phyloP scores from a whole-genome alignment of 2,888 invertebrate species.

The Conchocele bisecta region DNA sequence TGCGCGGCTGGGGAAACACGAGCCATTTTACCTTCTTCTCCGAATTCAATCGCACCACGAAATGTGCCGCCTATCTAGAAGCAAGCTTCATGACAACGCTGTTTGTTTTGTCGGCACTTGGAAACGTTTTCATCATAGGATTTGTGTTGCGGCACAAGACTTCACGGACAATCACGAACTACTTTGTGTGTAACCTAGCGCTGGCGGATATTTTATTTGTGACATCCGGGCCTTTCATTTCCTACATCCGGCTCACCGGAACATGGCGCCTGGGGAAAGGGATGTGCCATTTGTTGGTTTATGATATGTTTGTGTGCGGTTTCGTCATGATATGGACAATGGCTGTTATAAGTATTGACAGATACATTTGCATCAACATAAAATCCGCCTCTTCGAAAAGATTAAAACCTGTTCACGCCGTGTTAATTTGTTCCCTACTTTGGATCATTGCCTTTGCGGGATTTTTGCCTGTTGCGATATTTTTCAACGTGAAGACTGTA shows the following conservation, averaged over 20 bases:
- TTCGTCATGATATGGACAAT: constrained; percentile 73
- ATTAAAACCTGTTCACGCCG: constrained; percentile 50
- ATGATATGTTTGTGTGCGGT: constrained; percentile 63
- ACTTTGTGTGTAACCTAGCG: constrained; percentile 70
- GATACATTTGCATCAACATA: constrained; percentile 66
- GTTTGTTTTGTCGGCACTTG: constrained; percentile 57
- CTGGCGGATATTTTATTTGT: constrained; percentile 68
- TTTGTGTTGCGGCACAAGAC: constrained; percentile 52
- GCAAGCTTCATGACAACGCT: constrained; percentile 53
- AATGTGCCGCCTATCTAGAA: constrained; percentile 51
- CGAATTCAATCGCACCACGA: constrained; percentile 66
- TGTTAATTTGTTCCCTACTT: constrained; percentile 51
- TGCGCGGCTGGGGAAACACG: constrained; percentile 63
- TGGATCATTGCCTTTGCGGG: constrained; percentile 57
- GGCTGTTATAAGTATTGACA: constrained; percentile 71
- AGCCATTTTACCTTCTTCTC: constrained; percentile 71
- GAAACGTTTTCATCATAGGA: constrained; percentile 59
- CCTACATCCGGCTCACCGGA: constrained; percentile 63
- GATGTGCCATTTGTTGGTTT: constrained; percentile 66
- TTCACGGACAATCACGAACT: constrained; percentile 65
- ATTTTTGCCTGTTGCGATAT: constrained; percentile 65
- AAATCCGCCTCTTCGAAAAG: constrained; percentile 31
- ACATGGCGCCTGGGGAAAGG: constrained; percentile 70
- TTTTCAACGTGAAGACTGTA: constrained; percentile 61
- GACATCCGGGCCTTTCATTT: constrained; percentile 66